phyloP scores from a whole-genome alignment of 2,888 invertebrate species.

The Scaptomyza flava region DNA sequence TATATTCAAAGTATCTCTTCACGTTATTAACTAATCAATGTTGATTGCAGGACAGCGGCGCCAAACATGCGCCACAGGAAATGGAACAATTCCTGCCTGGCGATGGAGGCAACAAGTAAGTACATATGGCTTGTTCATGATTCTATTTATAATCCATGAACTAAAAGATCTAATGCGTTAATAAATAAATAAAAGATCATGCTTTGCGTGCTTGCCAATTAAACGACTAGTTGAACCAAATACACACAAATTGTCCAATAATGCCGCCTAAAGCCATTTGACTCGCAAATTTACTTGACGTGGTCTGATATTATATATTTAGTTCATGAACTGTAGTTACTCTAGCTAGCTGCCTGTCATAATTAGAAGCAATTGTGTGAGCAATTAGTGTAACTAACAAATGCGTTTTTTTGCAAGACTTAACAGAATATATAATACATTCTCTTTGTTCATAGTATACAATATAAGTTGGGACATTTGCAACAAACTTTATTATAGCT shows the following conservation, averaged over 20 bases:
- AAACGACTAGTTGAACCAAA: slow-evolving; percentile 40
- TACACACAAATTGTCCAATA: slow-evolving; percentile 29
- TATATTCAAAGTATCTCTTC: background rate
- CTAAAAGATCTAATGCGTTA: slow-evolving; percentile 29
- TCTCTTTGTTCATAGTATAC: background rate
- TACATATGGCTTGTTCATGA: slow-evolving; percentile 27
- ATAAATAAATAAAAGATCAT: slow-evolving; percentile 26
- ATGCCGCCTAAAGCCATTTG: slow-evolving; percentile 36
- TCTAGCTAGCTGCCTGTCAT: slow-evolving; percentile 11
- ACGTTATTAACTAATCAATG: slow-evolving; percentile 18
- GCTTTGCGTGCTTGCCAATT: slow-evolving; percentile 54
- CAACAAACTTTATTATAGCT: background rate
- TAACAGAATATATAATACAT: background rate
- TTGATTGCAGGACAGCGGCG: slow-evolving; percentile 75
- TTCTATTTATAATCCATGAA: slow-evolving; percentile 3
- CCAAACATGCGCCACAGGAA: slow-evolving; percentile 87
- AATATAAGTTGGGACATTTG: background rate
- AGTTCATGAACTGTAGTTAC: slow-evolving; percentile 6
- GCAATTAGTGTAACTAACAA: slow-evolving; percentile 11
- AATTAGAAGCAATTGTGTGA: slow-evolving; percentile 31
- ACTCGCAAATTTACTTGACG: slow-evolving; percentile 24
- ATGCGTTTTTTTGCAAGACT: background rate
- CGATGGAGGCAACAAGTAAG: slow-evolving; percentile 85
- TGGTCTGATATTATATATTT: slow-evolving; percentile 10
- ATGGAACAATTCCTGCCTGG: slow-evolving; percentile 91